Percentiles rank a stretch among this genome's conserved stretches.
These are phyloP conservation scores for Camelus dromedarius DNA, from an alignment of 2,113 vertebrate genomes.

Conservation along the genomic window DNA sequence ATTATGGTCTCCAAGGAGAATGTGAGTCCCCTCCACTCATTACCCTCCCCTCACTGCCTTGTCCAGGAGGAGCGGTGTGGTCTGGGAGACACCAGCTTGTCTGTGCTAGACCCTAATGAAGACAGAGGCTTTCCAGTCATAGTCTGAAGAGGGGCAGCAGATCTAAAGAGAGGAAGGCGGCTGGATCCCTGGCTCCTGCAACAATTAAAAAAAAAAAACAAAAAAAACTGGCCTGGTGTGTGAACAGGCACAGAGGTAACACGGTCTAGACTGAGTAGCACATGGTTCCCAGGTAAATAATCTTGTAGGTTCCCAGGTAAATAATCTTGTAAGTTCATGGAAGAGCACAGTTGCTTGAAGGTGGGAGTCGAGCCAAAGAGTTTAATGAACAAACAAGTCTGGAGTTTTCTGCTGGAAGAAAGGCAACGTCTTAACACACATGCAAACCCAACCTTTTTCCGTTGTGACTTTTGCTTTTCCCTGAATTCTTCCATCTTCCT, in stretches of 20 bases:
- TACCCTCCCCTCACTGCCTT: background rate
- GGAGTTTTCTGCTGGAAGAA: background rate
- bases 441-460: slow-evolving; percentile 91
- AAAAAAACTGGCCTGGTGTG: background rate
- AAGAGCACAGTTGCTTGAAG: background rate
- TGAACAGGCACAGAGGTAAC: background rate
- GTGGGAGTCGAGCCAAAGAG: background rate
- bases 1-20: background rate
- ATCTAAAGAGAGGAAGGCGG: background rate
- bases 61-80: background rate
- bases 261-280: background rate
- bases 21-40: background rate
- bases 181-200: background rate
- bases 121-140: background rate
- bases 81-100: background rate
- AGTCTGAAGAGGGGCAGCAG: background rate
- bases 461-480: slow-evolving; percentile 93
- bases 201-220: background rate
- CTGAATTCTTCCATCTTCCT: slow-evolving; percentile 97
- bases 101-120: background rate
- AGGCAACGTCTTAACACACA: background rate
- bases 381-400: background rate
- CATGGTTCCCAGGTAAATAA: background rate
- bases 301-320: background rate
- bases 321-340: background rate